These are phyloP conservation scores for Tetragonisca angustula DNA, from an alignment of 2,888 invertebrate genomes.

Conservation along the genomic window DNA sequence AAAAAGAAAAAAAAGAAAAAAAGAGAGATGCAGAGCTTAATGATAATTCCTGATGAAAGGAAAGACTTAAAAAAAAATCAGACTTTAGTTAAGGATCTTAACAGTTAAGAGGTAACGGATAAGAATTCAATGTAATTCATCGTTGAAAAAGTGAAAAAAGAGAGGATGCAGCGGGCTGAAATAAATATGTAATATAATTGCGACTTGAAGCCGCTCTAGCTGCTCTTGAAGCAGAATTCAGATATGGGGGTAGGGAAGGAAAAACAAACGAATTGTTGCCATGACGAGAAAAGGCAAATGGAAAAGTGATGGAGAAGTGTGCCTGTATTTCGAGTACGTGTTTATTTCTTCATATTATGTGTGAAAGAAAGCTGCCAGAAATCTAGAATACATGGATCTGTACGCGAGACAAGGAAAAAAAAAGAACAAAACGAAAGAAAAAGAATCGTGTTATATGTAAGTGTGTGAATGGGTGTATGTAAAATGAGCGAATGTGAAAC, in stretches of 20 bases:
- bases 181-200: slow-evolving; percentile 76
- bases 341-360: slow-evolving; percentile 40
- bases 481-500: slow-evolving; percentile 55
- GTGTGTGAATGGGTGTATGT: slow-evolving; percentile 29
- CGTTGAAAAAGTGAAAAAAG: slow-evolving; percentile 69
- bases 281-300: slow-evolving; percentile 20
- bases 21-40: slow-evolving; percentile 77
- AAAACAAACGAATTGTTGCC: slow-evolving; percentile 48
- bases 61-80: slow-evolving; percentile 63
- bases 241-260: slow-evolving; percentile 7
- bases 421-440: slow-evolving; percentile 5
- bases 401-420: neutral
- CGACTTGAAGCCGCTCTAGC: slow-evolving; percentile 73
- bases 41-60: slow-evolving; percentile 80
- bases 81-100: slow-evolving; percentile 64
- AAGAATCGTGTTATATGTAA: slow-evolving; percentile 11
- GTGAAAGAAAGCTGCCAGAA: slow-evolving; percentile 55
- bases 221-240: slow-evolving; percentile 69
- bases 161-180: slow-evolving; percentile 67
- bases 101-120: slow-evolving; percentile 66
- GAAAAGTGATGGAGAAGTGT: slow-evolving; percentile 34
- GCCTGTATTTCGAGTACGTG: slow-evolving; percentile 54
- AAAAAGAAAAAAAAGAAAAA: slow-evolving; percentile 43
- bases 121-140: slow-evolving; percentile 78
- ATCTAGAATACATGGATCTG: neutral